These are phyloP conservation scores for Cryptocheilus praepositus DNA, from an alignment of 2,888 invertebrate species.

Conservation along the genomic window DNA sequence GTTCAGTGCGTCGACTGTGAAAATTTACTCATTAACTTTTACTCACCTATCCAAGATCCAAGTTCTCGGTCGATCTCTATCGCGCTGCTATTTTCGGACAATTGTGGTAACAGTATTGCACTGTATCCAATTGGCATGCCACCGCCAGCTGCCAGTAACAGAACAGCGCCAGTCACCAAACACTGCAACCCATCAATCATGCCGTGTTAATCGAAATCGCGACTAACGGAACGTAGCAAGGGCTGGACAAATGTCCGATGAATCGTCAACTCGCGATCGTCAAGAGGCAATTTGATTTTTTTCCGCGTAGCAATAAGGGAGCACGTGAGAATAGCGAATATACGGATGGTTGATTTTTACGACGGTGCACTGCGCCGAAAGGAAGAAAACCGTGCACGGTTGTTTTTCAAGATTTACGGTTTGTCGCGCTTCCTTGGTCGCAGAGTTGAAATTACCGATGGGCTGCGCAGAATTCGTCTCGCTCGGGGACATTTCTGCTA, in stretches of 20 bases:
- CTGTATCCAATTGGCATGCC: slow-evolving; percentile 90
- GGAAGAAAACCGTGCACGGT: too few relatives aligned
- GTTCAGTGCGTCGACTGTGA: too few relatives aligned
- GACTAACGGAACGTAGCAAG: background rate
- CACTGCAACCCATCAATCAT: slow-evolving; percentile 75
- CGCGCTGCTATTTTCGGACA: slow-evolving; percentile 78
- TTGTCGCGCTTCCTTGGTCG: too few relatives aligned
- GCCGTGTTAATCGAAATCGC: slow-evolving; percentile 1
- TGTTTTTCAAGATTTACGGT: too few relatives aligned
- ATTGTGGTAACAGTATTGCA: slow-evolving; percentile 85
- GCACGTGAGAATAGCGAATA: too few relatives aligned
- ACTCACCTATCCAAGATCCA: slow-evolving; percentile 87
- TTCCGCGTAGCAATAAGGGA: too few relatives aligned
- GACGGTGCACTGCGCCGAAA: too few relatives aligned
- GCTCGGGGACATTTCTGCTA: background rate
- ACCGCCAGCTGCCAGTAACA: slow-evolving; percentile 83
- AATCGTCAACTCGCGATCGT: too few relatives aligned
- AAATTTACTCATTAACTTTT: too few relatives aligned
- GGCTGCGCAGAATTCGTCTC: background rate
- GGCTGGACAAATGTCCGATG: background rate
- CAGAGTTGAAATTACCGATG: too few relatives aligned
- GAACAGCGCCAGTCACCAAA: slow-evolving; percentile 82
- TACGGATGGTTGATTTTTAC: too few relatives aligned
- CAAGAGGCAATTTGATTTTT: too few relatives aligned
- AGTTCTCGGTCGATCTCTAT: slow-evolving; percentile 82